Conservation (phyloP, 2,113 vertebrate species). For the Mus spicilegus region DNA sequence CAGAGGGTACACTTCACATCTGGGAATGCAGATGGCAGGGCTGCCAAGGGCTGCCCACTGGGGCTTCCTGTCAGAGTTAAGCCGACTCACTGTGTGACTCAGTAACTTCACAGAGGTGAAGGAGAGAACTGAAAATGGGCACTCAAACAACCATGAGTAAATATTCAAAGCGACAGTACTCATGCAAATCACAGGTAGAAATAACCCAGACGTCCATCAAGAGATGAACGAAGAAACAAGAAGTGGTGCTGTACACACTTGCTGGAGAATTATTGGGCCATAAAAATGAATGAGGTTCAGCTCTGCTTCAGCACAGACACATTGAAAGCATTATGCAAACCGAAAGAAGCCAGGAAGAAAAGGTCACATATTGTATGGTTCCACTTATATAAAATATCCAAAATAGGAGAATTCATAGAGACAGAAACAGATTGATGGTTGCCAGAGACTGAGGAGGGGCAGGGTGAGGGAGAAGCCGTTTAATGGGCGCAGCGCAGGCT, state of each 20-base stretch:
- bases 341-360: constrained; percentile 31
- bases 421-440: background rate
- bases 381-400: constrained; percentile 25
- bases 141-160: background rate
- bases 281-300: constrained; percentile 38
- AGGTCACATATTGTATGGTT: constrained; percentile 13
- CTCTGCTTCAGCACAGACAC: background rate
- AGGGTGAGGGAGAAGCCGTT: background rate
- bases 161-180: background rate
- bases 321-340: constrained; percentile 43
- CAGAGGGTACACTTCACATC: background rate
- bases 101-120: background rate
- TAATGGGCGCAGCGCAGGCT: background rate
- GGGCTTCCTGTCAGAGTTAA: constrained; percentile 27
- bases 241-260: constrained; percentile 22
- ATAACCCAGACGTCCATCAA: constrained; percentile 4
- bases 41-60: background rate
- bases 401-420: background rate
- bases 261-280: background rate
- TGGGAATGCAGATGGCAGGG: background rate
- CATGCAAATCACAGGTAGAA: background rate
- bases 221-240: constrained; percentile 23
- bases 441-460: background rate
- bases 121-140: background rate
- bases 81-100: background rate